Evolutionary conservation across 2,797 vertebrate species (phyloP).

Genomic region (Sciurus vulgaris): DNA sequence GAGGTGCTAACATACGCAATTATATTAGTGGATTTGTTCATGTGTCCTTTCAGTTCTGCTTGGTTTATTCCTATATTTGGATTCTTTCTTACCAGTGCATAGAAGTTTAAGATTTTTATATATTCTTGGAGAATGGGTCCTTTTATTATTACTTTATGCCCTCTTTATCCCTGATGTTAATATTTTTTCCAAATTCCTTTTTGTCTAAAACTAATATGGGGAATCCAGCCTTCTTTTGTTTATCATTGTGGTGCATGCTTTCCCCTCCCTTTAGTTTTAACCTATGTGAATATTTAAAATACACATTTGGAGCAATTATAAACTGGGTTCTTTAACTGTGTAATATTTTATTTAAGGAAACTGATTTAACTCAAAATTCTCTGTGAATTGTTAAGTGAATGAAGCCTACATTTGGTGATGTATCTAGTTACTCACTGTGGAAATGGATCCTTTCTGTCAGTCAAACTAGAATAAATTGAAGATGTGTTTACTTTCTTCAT

Average conservation of each 20-base stretch:
- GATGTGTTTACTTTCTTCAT: neutral
- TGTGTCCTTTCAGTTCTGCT: neutral
- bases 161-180: neutral
- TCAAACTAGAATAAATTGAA: neutral
- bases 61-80: neutral
- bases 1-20: neutral
- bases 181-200: neutral
- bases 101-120: neutral
- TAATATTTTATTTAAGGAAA: constrained; percentile 3
- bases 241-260: neutral
- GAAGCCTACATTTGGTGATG: neutral
- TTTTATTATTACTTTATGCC: neutral
- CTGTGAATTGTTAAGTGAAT: neutral
- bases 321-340: neutral
- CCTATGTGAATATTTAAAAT: neutral
- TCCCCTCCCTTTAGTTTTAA: neutral
- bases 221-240: neutral
- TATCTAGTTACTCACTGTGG: neutral
- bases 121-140: neutral
- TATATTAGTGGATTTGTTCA: neutral
- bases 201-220: neutral
- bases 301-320: neutral
- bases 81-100: neutral
- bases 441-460: neutral
- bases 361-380: neutral